Base-by-base conservation (phyloP, 2,797 vertebrate genomes). In the Heterohyrax brucei region DNA sequence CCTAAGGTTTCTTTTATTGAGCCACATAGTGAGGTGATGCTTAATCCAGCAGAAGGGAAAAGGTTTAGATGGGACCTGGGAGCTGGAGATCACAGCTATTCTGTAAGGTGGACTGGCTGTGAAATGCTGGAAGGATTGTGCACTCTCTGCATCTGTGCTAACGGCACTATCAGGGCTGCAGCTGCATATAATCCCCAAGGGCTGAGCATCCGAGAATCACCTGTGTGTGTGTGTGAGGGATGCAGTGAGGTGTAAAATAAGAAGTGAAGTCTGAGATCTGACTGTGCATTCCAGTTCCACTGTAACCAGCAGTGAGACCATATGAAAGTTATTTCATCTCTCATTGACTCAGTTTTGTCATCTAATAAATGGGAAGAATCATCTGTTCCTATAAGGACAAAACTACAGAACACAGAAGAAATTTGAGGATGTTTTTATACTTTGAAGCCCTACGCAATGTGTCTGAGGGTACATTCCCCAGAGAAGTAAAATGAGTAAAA, bases 1-100 rank as follows among this genome's bases (percentile, higher is more conserved):
- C 94, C 82, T 79, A 87, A 79, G 59, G 94, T 86, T 95, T 97
- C 93, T 24, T 97, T 97, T 94, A 97, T 97, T 0, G 82, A 97
- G 82, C 94, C 82, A 89, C 77, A 92, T 78, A 70, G 92, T 95
- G 95, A 97, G 95, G 96, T 96, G 95, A 96, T 91, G 64, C 92
- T 97, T 96, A 97, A 73, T 93, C 79, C 85, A 90, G 96, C 66
- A 59, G 94, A 92, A 96, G 84, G 70, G 46, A 82, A 91, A 50
- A 68, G 33, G 46, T 88, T 95, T 88, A 81, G 85, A 93, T 77
- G 64, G 87, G 82, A 80, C 89, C 82, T 90, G 78, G 94, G 95
- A 76, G 44, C 64, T 53, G 61, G 70, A 91, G 76, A 87, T 96
- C 93, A 96, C 76, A 92, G 95, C 92, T 96, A 88, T 95, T 95